Base-by-base conservation (phyloP, 2,113 vertebrate species). In the Cricetomys ansorgei region DNA sequence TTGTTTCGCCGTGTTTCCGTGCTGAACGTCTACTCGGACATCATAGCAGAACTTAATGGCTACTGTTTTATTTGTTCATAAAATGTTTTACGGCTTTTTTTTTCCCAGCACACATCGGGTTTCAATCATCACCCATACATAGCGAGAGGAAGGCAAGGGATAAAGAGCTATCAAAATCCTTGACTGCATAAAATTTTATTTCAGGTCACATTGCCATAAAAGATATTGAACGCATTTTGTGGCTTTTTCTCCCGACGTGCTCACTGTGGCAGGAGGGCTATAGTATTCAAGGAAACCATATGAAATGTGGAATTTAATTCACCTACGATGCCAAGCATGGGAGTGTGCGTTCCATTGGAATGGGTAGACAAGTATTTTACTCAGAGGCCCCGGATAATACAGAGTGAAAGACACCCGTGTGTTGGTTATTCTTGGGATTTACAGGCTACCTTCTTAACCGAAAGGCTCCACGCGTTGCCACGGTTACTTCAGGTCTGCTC, bases 21-120 rank as follows among this genome's bases (percentile, higher is more conserved):
- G 98, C 97, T 98, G 98, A 97, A 98, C 98, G 98, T 98, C 98
- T 98, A 97, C 98, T 98, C 98, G 98, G 98, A 98, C 98, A 98
- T 99, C 97, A 98, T 98, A 98, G 98, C 97, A 98, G 97, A 98
- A 98, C 97, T 98, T 98, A 99, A 98, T 98, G 98, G 98, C 98
- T 99, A 98, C 98, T 98, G 98, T 99, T 99, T 99, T 98, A 99
- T 98, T 98, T 98, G 98, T 98, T 97, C 84, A 89, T 99, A 98
- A 99, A 99, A 98, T 96, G 95, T 98, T 99, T 99, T 99, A 99
- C 94, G 86, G 98, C 93, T 94, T 97, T 98, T 94, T 97, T 97
- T 98, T 57, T 97, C 97, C 93, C 96, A 97, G 97, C 96, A 98
- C 97, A 98, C 98, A 99, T 99, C 98, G 92, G 98, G 98, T 99